Evolutionary conservation across 2,888 invertebrate species (phyloP), one percentile per base, ranked within the genome.

Genomic region (Diabrotica balteata): DNA sequence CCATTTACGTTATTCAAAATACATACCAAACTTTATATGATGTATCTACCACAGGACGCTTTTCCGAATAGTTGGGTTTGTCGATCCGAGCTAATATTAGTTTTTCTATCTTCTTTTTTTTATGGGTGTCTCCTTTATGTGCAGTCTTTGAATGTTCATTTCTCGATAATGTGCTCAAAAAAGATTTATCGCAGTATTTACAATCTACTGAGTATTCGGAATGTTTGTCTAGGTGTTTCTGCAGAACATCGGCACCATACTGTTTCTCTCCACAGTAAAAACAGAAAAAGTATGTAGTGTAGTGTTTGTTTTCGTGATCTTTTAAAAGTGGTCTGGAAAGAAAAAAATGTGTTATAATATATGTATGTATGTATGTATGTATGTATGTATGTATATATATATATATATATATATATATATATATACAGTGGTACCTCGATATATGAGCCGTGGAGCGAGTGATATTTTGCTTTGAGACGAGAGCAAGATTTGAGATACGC

Each of bases 101-200:
- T 46, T 47, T 63, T 3, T 68, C 50, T 53, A 53, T 67, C 51
- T 60, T 50, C n/a, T 59, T 46, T 10, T 49, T 57, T 8, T 66
- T 66, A 10, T 67, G 59, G 11, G 59, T 63, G 8, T 44, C 65
- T 5, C 61, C 67, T 9, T 55, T 53, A 46, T 70, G 59, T 59
- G 55, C 10, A 4, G 50, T 54, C 57, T 65, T 66, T 2, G 64
- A 7, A 59, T 73, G 72, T 22, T 63, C 45, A n/a, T 70, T 67
- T 7, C 63, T 57, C 10, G 17, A 32, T 4, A 10, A 42, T 50
- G 66, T 69, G 44, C 60, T 64, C 6, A 75, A 68, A 55, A 73
- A 75, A 17, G 71, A 67, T 49, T 68, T 72, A 61, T 73, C 72
- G 50, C 75, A 75, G 49, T 69, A 75, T 47, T 72, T 70, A 52